phyloP scores from a whole-genome alignment of 2,888 invertebrate species.

The Hypomecis punctinalis region DNA sequence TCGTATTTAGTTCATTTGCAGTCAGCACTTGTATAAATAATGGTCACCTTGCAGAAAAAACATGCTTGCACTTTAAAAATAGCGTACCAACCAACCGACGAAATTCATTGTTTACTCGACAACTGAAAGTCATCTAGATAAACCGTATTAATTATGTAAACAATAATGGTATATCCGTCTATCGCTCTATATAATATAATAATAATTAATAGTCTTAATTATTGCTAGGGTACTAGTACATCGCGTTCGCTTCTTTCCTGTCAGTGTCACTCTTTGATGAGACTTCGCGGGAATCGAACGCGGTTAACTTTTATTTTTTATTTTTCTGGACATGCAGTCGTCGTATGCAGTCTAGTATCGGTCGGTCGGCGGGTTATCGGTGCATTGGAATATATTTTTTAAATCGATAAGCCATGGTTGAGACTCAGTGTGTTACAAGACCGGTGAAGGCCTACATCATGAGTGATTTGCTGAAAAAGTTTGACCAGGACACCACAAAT shows the following conservation, averaged over 20 bases:
- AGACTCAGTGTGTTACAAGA: slow-evolving; percentile 72
- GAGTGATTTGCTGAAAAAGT: slow-evolving; percentile 78
- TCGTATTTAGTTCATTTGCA: slow-evolving; percentile 21
- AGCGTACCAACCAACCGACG: slow-evolving; percentile 9
- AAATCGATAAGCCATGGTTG: slow-evolving; percentile 66
- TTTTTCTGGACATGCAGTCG: slow-evolving; percentile 54
- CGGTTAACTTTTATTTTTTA: slow-evolving; percentile 44
- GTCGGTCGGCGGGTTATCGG: slow-evolving; percentile 73
- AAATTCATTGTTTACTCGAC: slow-evolving; percentile 20
- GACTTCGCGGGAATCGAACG: slow-evolving; percentile 58
- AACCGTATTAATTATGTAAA: slow-evolving; percentile 24
- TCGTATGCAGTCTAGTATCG: slow-evolving; percentile 62
- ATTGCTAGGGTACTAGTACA: slow-evolving; percentile 51
- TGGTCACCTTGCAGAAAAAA: slow-evolving; percentile 20
- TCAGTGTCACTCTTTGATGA: slow-evolving; percentile 50
- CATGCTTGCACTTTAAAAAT: slow-evolving; percentile 23
- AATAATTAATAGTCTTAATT: slow-evolving; percentile 7
- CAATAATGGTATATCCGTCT: slow-evolving; percentile 31
- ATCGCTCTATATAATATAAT: slow-evolving; percentile 14
- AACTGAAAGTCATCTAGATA: slow-evolving; percentile 26
- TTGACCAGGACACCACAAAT: slow-evolving; percentile 69
- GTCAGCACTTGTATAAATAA: slow-evolving; percentile 17
- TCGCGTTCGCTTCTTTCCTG: slow-evolving; percentile 48
- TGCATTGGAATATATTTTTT: slow-evolving; percentile 61
- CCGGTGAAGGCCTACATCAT: slow-evolving; percentile 77